These are phyloP conservation scores for Tragelaphus oryx DNA, from an alignment of 2,797 vertebrate genomes.

Conservation along the genomic window DNA sequence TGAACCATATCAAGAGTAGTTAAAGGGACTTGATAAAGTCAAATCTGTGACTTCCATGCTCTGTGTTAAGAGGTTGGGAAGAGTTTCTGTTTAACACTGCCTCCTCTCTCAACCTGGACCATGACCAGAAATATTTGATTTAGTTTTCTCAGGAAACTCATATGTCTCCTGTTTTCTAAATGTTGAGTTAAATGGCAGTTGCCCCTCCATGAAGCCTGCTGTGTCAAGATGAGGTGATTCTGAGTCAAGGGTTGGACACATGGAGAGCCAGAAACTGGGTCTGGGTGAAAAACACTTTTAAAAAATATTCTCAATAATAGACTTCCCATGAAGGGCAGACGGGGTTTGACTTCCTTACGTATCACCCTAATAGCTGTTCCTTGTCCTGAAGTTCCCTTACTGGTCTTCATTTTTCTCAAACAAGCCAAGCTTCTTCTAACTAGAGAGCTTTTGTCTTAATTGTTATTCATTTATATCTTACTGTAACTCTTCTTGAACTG, in stretches of 20 bases:
- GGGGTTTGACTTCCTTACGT: neutral
- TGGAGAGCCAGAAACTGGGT: neutral
- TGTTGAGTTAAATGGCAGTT: neutral
- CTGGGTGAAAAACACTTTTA: neutral
- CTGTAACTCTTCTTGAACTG: neutral
- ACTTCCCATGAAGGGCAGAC: neutral
- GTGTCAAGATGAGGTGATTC: neutral
- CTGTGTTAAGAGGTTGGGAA: neutral
- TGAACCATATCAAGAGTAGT: accelerated
- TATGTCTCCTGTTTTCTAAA: neutral
- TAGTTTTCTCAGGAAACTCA: neutral
- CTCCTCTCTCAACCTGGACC: neutral
- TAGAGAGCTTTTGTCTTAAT: neutral
- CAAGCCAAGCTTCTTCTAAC: neutral
- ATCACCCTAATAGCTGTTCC: neutral
- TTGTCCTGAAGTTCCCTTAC: neutral
- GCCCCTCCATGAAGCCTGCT: neutral
- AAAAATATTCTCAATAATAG: neutral
- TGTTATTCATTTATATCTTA: neutral
- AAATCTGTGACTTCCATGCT: neutral
- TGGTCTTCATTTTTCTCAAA: neutral
- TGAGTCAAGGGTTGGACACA: neutral
- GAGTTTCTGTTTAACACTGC: neutral
- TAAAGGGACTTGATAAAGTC: neutral
- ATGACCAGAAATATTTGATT: neutral